Conservation (phyloP, 2,113 vertebrate species). For the Nerophis ophidion region DNA sequence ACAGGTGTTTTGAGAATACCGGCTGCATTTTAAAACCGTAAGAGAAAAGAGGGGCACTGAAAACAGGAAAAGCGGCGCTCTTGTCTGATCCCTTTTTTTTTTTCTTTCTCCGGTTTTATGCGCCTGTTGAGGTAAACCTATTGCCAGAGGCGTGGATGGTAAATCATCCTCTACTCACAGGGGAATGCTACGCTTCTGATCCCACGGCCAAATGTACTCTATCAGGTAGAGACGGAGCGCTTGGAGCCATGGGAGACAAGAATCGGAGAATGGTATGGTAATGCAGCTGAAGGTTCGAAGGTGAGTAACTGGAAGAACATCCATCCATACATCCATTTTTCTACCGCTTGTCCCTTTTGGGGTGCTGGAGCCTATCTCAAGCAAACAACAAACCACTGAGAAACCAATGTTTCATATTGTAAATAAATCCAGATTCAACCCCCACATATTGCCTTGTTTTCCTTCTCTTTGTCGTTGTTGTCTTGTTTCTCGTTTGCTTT, state of each 20-base stretch:
- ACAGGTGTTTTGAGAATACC: conserved; percentile 51
- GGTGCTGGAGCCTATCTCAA: no score
- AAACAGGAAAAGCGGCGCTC: conserved; percentile 21
- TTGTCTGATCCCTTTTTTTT: conserved; percentile 19
- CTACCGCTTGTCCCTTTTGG: no score
- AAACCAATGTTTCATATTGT: conserved; percentile 40
- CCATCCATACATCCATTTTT: no score
- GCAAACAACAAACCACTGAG: conserved; percentile 14
- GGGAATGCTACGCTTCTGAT: conserved; percentile 41
- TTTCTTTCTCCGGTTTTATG: conserved; percentile 17
- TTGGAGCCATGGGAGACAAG: not conserved
- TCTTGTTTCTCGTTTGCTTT: not conserved
- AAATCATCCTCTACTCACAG: conserved; percentile 51
- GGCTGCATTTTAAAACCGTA: conserved; percentile 45
- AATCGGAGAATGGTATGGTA: conserved; percentile 10
- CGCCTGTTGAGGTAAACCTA: conserved; percentile 42
- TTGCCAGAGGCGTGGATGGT: conserved; percentile 51
- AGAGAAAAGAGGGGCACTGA: conserved; percentile 26
- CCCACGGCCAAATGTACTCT: conserved; percentile 51
- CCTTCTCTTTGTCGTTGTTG: not conserved
- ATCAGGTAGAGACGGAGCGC: conserved; percentile 38
- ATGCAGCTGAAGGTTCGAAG: conserved; percentile 2
- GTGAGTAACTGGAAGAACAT: conserved; percentile 10
- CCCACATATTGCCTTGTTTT: conserved; percentile 2
- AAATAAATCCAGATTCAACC: conserved; percentile 18